Evolutionary conservation across 2,888 invertebrate genomes (phyloP).

Genomic region (Eupithecia abbreviata): DNA sequence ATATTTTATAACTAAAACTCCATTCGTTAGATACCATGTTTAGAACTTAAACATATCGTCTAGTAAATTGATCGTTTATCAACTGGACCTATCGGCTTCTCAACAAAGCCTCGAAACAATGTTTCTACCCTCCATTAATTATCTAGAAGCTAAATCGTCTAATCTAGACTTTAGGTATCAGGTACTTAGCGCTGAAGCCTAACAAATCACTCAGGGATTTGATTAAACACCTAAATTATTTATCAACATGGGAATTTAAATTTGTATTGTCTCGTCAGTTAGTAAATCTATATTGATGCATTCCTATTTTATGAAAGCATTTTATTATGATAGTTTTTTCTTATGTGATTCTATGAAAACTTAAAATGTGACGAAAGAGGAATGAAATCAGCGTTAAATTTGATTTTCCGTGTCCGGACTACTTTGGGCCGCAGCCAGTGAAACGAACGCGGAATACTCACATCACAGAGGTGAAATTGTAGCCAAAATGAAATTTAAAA

Average conservation of each 20-base stretch:
- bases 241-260: neutral
- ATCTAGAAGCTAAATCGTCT: slow-evolving; percentile 2
- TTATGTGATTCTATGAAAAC: too few relatives aligned
- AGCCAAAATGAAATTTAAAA: too few relatives aligned
- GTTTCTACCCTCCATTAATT: slow-evolving; percentile 4
- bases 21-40: neutral
- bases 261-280: neutral
- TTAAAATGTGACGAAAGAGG: too few relatives aligned
- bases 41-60: slow-evolving; percentile 14
- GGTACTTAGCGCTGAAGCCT: neutral
- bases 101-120: slow-evolving; percentile 10
- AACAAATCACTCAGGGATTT: neutral
- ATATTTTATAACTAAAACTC: neutral
- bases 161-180: slow-evolving; percentile 6
- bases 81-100: slow-evolving; percentile 4
- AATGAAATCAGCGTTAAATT: too few relatives aligned
- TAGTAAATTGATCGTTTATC: slow-evolving; percentile 21
- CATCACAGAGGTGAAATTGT: too few relatives aligned
- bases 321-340: too few relatives aligned
- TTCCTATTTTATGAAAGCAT: too few relatives aligned
- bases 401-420: too few relatives aligned
- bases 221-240: neutral
- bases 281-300: too few relatives aligned
- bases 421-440: too few relatives aligned
- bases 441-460: too few relatives aligned